Conservation (phyloP, 2,888 invertebrate species). For the Frankliniella intonsa region DNA sequence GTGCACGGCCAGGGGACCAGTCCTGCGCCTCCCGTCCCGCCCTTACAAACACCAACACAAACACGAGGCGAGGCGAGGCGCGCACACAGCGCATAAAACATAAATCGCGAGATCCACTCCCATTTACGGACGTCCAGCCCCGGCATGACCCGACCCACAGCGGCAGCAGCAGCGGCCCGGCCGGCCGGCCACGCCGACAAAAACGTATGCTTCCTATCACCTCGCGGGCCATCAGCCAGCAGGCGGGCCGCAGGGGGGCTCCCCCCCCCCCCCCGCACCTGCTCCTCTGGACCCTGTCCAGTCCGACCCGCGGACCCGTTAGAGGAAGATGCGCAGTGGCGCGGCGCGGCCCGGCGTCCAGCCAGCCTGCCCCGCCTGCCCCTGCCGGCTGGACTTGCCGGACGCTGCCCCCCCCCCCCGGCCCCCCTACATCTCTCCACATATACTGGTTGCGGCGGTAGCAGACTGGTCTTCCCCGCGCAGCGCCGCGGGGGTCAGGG, state of each 20-base stretch:
- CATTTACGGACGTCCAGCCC: not conserved
- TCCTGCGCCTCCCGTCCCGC: not conserved
- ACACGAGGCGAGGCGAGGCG: not conserved
- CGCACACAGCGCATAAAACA: constrained; percentile 8
- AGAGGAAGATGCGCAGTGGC: not conserved
- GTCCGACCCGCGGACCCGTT: not conserved
- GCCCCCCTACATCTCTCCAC: not conserved
- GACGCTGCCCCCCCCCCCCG: not conserved
- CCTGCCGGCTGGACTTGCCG: not conserved
- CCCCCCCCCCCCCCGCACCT: not conserved
- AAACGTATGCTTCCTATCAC: constrained; percentile 17
- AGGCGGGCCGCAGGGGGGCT: not conserved
- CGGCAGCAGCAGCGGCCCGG: not conserved
- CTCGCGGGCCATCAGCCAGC: not conserved
- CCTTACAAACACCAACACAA: not conserved
- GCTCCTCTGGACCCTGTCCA: not conserved
- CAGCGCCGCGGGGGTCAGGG: not conserved
- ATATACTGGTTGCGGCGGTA: not conserved
- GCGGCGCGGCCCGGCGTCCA: not conserved
- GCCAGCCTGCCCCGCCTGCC: too few relatives aligned
- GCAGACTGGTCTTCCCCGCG: not conserved
- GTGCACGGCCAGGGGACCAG: not conserved
- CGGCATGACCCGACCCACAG: not conserved
- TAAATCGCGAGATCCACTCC: constrained; percentile 1
- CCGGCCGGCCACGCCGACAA: not conserved